Base-by-base conservation (phyloP, 2,797 vertebrate species). In the Coccyzus lansbergi region DNA sequence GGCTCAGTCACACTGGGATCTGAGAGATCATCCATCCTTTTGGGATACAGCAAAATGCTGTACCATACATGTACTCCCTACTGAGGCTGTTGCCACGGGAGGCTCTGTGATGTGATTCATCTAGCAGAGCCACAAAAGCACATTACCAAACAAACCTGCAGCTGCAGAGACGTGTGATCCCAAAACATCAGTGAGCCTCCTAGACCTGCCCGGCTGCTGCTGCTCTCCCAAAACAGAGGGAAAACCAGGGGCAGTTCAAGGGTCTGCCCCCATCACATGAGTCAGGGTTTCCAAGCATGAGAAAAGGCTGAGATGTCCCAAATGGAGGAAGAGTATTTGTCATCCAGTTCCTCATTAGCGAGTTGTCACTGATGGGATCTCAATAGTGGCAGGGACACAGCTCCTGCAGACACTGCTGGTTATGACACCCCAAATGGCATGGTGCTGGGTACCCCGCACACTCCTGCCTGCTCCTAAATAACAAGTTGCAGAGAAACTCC, bases 41-140 rank as follows among this genome's bases (percentile, higher is more conserved):
- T 26, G 65, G 55, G 86, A 80, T 44, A n/a, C 22, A 85, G 79
- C 28, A 88, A 28, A 83, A 58, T 36, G 8, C 21, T 71, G 29
- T 36, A 21, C 53, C 60, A 52, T 12, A 24, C 15, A 33, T 0
- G 0, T 7, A 40, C 8, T 69, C 31, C 42, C 44, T 2, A 7
- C 1, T 2, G 44, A 19, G 44, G 68, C 64, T 75, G 82, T 40
- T 55, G 82, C 76, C 87, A 72, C 1, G 0, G 67, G 22, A 91
- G 65, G 46, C 68, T 82, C 72, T 81, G 72, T 2, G 4, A 42
- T 48, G 56, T 90, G 76, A 94, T 86, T 94, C 89, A 92, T 15
- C 25, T 68, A 62, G 72, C 21, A 25, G 40, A 88, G 33, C 29
- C 49, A 83, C 82, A 78, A 65, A 51, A 93, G 88, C 71, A 72